Base-by-base conservation (phyloP, 2,888 invertebrate species). In the Copidosoma aretas region DNA sequence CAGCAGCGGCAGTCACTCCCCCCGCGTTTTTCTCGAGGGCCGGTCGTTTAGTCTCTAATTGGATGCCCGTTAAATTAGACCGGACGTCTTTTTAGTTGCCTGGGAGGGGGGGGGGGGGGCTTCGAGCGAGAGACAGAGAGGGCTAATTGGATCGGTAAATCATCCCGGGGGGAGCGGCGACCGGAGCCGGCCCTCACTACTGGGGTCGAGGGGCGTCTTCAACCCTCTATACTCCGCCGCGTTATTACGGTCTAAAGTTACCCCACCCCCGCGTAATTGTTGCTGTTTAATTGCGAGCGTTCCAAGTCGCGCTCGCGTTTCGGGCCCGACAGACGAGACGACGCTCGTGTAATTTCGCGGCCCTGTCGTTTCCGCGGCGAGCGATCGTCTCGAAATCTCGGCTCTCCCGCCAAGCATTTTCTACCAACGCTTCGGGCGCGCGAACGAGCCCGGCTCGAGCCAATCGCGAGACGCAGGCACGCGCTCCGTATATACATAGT, bases 201-300 rank as follows among this genome's bases (percentile, higher is more conserved):
- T 15, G 12, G 43, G 43, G 17, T n/a, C n/a, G 43, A 12, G 19
- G 43, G 39, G 46, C 41, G 43, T 51, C 60, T 53, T 79, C 81
- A 82, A 83, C 82, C 83, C 83, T 83, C 82, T 82, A 83, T 83
- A 83, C n/a, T n/a, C n/a, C n/a, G n/a, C 82, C 78, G 79, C 80
- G 82, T 83, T 83, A 83, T 83, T 83, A 83, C 82, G 79, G 82
- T 83, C 82, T 83, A 82, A 82, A 83, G 83, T 83, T 83, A 82
- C 83, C 82, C 80, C 80, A 82, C 83, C 82, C 80, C 80, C 80
- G 81, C 81, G 82, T 83, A 83, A 83, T 83, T 83, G 83, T 83
- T 83, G 82, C 82, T 83, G 82, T 83, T 83, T 83, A 83, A 83
- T 83, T 83, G 83, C 82, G 78, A 83, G 81, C n/a, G n/a, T 80